These are phyloP conservation scores for Lipotes vexillifer DNA, from an alignment of 2,113 vertebrate species.

Conservation along the genomic window DNA sequence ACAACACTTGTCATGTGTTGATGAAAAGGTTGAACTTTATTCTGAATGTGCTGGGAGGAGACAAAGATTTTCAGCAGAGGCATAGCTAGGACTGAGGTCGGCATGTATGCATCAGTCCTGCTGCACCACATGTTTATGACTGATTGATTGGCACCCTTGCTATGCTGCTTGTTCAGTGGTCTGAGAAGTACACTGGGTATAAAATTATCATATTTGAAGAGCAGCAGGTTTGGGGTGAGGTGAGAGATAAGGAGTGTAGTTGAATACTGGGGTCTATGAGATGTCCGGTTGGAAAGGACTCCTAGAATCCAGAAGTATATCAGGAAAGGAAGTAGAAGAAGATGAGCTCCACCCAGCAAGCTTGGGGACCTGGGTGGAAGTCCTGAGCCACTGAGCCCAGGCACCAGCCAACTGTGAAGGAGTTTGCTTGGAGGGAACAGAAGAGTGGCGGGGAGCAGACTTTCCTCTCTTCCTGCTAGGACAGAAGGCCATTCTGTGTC, in stretches of 20 bases:
- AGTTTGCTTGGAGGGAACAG: not conserved
- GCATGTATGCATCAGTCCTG: fast-evolving
- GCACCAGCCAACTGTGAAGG: not conserved
- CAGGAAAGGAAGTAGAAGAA: not conserved
- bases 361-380: not conserved
- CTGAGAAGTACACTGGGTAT: fast-evolving
- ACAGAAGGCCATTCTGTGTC: not conserved
- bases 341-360: not conserved
- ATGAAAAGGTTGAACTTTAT: not conserved
- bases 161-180: fast-evolving
- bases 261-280: not conserved
- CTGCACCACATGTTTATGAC: not conserved
- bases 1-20: not conserved
- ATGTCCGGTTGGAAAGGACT: not conserved
- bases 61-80: not conserved
- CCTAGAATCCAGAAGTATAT: not conserved
- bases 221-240: not conserved
- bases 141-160: fast-evolving
- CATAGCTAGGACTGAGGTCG: fast-evolving
- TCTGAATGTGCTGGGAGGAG: not conserved
- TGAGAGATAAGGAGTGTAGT: not conserved
- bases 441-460: not conserved
- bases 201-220: not conserved
- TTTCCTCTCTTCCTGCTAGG: not conserved
- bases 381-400: not conserved